These are phyloP conservation scores for Hyaena hyaena DNA, from an alignment of 2,113 vertebrate species.

Conservation along the genomic window DNA sequence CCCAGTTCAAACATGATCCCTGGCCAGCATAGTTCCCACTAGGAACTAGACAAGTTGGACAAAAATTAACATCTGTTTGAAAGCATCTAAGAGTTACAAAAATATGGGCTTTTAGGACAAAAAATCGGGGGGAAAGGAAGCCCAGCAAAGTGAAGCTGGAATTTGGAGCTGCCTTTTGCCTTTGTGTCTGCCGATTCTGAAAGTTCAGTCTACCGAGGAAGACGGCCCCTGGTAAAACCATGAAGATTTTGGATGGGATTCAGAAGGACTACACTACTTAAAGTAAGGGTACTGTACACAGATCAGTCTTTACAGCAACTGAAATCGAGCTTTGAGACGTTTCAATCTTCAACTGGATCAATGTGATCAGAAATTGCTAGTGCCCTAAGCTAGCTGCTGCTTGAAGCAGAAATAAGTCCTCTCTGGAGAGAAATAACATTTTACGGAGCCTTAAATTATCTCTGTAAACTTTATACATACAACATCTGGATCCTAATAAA, in stretches of 20 bases:
- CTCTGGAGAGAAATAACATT: slow-evolving; percentile 46
- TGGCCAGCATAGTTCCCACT: background rate
- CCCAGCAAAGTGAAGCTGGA: background rate
- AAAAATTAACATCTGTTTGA: background rate
- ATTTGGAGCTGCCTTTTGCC: background rate
- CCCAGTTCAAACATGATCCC: background rate
- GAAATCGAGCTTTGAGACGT: background rate
- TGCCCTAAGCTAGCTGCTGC: background rate
- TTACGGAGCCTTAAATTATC: slow-evolving; percentile 26
- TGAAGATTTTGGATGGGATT: background rate
- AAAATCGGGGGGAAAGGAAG: slow-evolving; percentile 9
- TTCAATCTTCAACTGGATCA: background rate
- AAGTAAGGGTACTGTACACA: slow-evolving; percentile 19
- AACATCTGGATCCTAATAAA: slow-evolving; percentile 51
- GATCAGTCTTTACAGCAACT: background rate
- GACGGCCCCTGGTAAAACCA: background rate
- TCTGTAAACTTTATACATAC: slow-evolving; percentile 2
- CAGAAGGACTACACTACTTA: background rate
- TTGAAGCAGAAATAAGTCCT: slow-evolving; percentile 54
- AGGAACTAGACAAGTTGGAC: background rate
- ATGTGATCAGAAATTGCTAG: slow-evolving; percentile 16
- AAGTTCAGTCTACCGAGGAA: background rate
- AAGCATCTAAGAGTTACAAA: background rate
- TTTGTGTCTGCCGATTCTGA: background rate
- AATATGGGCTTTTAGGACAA: background rate